These are phyloP conservation scores for Falco biarmicus DNA, from an alignment of 2,797 vertebrate species.

Conservation along the genomic window DNA sequence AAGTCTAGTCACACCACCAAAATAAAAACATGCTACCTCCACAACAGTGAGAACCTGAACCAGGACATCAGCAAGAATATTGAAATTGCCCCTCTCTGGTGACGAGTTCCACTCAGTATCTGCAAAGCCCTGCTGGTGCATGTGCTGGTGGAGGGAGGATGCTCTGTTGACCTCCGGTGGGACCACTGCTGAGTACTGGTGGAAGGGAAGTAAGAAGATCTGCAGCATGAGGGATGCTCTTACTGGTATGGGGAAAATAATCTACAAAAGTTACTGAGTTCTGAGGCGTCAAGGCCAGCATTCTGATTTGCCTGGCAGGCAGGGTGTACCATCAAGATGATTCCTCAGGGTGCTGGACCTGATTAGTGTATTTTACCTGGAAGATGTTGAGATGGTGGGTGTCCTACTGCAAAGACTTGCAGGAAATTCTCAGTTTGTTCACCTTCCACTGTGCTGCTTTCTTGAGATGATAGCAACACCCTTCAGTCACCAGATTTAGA, in stretches of 20 bases:
- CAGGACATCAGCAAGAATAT: not conserved
- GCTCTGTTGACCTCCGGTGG: rapidly evolving
- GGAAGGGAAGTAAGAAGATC: not conserved
- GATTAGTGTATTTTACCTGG: not conserved
- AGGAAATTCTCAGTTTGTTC: not conserved
- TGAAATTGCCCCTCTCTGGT: not conserved
- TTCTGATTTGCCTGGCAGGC: not conserved
- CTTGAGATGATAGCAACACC: not conserved
- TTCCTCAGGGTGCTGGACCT: not conserved
- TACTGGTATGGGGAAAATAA: not conserved
- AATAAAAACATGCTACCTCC: not conserved
- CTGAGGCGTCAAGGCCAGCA: not conserved
- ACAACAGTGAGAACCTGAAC: not conserved
- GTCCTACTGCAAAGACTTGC: not conserved
- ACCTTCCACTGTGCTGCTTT: not conserved
- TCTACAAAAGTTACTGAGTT: not conserved
- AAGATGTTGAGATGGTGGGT: not conserved
- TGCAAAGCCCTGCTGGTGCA: not conserved
- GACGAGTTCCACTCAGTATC: not conserved
- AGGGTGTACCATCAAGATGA: not conserved
- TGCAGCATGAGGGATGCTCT: rapidly evolving
- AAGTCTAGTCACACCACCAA: not conserved
- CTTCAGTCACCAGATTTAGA: not conserved
- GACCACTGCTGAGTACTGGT: no score
- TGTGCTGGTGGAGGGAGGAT: not conserved